phyloP scores from a whole-genome alignment of 2,797 vertebrate genomes.

The Heteromormyrus szaboi region DNA sequence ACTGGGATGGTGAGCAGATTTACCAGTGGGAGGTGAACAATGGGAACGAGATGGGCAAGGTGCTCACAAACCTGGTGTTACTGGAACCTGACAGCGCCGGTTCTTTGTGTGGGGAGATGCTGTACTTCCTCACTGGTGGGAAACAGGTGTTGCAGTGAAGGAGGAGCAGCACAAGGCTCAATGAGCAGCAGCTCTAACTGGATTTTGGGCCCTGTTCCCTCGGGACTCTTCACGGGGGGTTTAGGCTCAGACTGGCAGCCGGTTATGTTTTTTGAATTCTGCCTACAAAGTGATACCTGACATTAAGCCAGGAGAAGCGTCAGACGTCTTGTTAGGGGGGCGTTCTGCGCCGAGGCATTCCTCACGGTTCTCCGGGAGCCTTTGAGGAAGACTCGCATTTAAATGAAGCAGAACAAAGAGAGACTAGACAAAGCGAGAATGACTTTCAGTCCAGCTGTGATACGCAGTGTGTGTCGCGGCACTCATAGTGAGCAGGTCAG shows the following conservation, averaged over 20 bases:
- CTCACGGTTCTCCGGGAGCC: neutral
- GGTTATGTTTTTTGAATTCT: slow-evolving; percentile 24
- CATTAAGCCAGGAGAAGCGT: slow-evolving; percentile 29
- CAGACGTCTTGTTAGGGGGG: neutral
- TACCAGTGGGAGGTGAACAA: slow-evolving; percentile 1
- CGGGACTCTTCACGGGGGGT: neutral
- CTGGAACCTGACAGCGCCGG: neutral
- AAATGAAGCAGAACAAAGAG: neutral
- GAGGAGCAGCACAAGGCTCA: neutral
- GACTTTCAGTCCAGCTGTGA: neutral
- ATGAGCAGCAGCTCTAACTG: neutral
- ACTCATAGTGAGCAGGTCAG: neutral
- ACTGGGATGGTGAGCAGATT: neutral
- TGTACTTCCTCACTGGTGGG: neutral
- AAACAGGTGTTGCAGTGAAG: neutral
- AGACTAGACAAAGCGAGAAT: neutral
- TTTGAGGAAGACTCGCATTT: neutral
- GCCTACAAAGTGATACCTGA: slow-evolving; percentile 22
- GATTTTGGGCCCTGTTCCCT: neutral
- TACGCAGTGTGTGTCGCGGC: neutral
- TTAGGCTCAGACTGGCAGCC: neutral
- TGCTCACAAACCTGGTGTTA: neutral
- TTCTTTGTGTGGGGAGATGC: neutral
- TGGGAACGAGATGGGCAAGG: neutral
- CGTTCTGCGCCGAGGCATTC: neutral